Conservation (phyloP, 2,797 vertebrate species). For the Oreochromis mossambicus region DNA sequence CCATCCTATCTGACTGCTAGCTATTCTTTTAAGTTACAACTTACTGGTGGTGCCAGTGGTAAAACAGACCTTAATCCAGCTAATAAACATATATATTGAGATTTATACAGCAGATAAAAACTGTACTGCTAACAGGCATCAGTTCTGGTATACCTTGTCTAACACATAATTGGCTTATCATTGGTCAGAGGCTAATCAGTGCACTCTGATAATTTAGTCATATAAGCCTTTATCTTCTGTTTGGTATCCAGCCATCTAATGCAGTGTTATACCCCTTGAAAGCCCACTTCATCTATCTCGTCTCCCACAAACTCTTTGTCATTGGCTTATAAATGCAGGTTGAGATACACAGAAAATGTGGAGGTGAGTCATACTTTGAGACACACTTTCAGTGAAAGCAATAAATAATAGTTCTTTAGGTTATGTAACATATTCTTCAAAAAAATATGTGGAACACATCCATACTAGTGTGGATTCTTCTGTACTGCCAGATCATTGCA, state of each 20-base stretch:
- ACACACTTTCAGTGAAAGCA: background rate
- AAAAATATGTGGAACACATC: background rate
- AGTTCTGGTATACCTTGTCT: background rate
- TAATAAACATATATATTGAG: background rate
- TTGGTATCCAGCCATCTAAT: background rate
- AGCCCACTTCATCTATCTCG: background rate
- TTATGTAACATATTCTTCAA: background rate
- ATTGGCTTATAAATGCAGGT: background rate
- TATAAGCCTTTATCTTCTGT: background rate
- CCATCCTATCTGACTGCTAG: background rate
- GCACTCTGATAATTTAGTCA: background rate
- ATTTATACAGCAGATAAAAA: background rate
- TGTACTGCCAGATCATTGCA: background rate
- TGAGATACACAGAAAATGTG: background rate
- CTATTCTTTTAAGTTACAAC: constrained; percentile 9
- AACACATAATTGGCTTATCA: background rate
- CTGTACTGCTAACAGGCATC: background rate
- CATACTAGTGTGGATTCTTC: background rate
- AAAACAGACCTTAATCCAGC: constrained; percentile 12
- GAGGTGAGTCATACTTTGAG: background rate
- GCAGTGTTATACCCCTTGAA: background rate
- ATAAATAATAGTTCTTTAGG: background rate
- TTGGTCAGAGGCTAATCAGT: background rate
- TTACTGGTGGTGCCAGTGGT: background rate
- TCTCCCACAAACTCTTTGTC: background rate